Evolutionary conservation across 2,113 vertebrate genomes (phyloP).

Genomic region (Sapajus apella): DNA sequence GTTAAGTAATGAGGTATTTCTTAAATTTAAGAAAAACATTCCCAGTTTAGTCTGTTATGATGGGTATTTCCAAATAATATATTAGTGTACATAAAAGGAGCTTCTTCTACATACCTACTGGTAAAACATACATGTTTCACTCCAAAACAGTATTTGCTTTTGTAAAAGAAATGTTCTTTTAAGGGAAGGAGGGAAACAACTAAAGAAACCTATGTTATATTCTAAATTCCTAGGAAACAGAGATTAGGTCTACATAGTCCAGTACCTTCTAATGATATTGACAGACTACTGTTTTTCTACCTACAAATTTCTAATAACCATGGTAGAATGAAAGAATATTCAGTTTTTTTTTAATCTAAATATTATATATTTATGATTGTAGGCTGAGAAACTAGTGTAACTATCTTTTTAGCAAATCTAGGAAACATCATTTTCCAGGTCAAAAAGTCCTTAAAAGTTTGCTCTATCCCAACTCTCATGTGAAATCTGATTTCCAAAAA

Average conservation of each 20-base stretch:
- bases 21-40: constrained; percentile 54
- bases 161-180: neutral
- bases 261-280: neutral
- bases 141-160: constrained; percentile 20
- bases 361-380: neutral
- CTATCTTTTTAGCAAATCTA: neutral
- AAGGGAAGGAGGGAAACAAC: neutral
- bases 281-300: neutral
- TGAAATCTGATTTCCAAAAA: neutral
- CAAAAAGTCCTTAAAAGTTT: neutral
- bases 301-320: neutral
- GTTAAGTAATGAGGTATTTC: constrained; percentile 8
- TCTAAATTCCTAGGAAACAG: constrained; percentile 9
- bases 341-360: neutral
- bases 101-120: neutral
- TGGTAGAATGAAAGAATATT: neutral
- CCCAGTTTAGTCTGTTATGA: constrained; percentile 29
- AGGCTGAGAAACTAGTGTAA: neutral
- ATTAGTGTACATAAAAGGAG: neutral
- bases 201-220: neutral
- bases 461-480: neutral
- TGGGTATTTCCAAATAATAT: constrained; percentile 50
- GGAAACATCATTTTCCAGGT: neutral
- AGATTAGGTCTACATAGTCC: neutral
- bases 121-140: neutral